Percentiles rank a stretch among this genome's conserved stretches.
Conservation (phyloP, 2,797 vertebrate species). For the Chloroceryle amazona region DNA sequence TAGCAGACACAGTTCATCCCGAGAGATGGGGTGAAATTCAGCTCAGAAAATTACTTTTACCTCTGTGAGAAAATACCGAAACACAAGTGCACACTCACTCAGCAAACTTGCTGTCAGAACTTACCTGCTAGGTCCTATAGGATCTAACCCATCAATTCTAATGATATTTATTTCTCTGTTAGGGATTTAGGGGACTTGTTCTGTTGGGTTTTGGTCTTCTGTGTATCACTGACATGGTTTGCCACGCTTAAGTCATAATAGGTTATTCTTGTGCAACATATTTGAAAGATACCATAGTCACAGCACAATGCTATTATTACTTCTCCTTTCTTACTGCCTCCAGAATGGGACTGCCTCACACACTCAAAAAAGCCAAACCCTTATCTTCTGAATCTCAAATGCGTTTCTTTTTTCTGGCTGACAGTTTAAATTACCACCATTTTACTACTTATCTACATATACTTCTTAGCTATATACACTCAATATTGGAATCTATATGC, state of each 20-base stretch:
- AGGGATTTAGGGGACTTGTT: rapidly evolving
- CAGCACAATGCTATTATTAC: neutral
- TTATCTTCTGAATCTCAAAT: neutral
- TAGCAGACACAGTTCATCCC: neutral
- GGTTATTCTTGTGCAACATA: neutral
- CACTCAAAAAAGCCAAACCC: neutral
- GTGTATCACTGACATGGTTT: neutral
- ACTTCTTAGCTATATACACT: neutral
- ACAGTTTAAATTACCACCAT: neutral
- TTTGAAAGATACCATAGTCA: neutral
- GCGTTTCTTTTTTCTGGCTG: neutral
- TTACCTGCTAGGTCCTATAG: neutral
- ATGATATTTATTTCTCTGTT: neutral
- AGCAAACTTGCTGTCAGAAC: neutral
- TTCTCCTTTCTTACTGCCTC: neutral
- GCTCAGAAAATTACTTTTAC: neutral
- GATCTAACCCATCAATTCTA: rapidly evolving
- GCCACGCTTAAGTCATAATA: neutral
- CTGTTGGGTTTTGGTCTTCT: neutral
- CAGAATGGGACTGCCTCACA: neutral
- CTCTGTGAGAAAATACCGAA: neutral
- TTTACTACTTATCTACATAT: neutral
- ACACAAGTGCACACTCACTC: rapidly evolving
- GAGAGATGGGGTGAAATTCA: neutral
- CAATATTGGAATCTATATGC: neutral